These are phyloP conservation scores for Dione juno DNA, from an alignment of 2,888 invertebrate species.

Conservation along the genomic window DNA sequence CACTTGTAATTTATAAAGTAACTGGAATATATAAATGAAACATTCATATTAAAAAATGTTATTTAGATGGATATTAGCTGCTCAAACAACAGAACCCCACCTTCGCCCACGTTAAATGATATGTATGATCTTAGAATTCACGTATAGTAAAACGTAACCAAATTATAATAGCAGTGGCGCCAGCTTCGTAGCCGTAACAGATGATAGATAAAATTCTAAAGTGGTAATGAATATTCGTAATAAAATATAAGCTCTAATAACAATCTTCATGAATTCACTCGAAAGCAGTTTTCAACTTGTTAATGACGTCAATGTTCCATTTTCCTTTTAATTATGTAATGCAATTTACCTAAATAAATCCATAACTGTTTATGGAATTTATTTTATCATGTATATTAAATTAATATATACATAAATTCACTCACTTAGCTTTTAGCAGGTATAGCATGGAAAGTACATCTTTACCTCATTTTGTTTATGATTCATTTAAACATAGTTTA, in stretches of 20 bases:
- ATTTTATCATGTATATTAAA: no score
- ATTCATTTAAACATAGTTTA: conserved; percentile 65
- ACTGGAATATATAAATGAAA: not conserved
- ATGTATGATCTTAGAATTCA: conserved; percentile 49
- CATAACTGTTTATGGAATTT: no score
- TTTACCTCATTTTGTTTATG: conserved; percentile 47
- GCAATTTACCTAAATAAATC: not conserved
- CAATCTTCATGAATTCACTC: not conserved
- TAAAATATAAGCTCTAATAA: conserved; percentile 15
- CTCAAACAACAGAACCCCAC: conserved; percentile 41
- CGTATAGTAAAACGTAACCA: conserved; percentile 52
- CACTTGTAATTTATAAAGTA: not conserved
- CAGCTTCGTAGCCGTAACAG: conserved; percentile 65
- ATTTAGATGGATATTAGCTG: conserved; percentile 40
- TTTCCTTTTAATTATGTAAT: not conserved
- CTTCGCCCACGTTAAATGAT: conserved; percentile 47
- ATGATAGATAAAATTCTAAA: conserved; percentile 67
- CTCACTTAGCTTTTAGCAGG: not conserved
- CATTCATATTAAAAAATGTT: conserved; percentile 12
- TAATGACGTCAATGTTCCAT: conserved; percentile 19
- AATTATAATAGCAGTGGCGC: conserved; percentile 72
- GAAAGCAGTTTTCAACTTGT: conserved; percentile 15
- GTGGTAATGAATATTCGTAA: conserved; percentile 18
- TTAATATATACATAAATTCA: conserved; percentile 14
- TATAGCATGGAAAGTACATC: not conserved